Evolutionary conservation across 2,888 invertebrate genomes (phyloP).

Genomic region (Agonopterix arenella): DNA sequence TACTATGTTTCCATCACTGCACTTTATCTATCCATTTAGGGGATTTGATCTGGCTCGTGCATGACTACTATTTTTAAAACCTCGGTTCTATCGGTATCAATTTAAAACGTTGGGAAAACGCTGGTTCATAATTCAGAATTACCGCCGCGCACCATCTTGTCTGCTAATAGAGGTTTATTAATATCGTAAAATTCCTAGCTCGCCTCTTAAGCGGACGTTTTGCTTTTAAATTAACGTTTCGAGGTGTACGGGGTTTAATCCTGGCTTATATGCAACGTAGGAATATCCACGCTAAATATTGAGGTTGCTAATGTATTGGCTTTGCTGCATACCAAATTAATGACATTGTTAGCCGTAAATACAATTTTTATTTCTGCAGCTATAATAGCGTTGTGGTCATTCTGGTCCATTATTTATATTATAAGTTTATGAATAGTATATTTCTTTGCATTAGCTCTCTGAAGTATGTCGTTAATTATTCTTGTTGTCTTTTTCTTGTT

Average conservation of each 20-base stretch:
- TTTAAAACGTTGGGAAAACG: constrained; percentile 17
- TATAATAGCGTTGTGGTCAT: too few species aligned
- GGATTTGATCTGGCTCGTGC: constrained; percentile 13
- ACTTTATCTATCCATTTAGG: constrained; percentile 22
- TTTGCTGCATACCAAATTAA: background rate
- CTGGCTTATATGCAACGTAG: constrained; percentile 13
- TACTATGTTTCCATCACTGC: constrained; percentile 2
- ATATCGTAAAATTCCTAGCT: constrained; percentile 40
- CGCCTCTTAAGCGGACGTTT: constrained; percentile 27
- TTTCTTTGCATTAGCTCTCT: too few species aligned
- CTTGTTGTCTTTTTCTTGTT: too few species aligned
- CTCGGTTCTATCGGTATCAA: constrained; percentile 11
- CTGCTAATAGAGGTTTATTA: constrained; percentile 45
- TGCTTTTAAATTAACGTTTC: constrained; percentile 36
- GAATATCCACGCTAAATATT: constrained; percentile 7
- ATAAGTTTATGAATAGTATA: too few species aligned
- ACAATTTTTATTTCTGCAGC: too few species aligned
- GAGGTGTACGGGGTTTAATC: constrained; percentile 17
- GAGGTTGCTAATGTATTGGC: background rate
- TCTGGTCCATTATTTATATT: too few species aligned
- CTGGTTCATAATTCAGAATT: constrained; percentile 29
- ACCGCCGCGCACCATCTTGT: constrained; percentile 31
- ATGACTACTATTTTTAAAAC: background rate
- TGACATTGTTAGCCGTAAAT: background rate
- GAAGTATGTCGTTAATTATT: too few species aligned